Evolutionary conservation across 1,140 invertebrate genomes (phyloP).

Genomic region (Gryllus bimaculatus): DNA sequence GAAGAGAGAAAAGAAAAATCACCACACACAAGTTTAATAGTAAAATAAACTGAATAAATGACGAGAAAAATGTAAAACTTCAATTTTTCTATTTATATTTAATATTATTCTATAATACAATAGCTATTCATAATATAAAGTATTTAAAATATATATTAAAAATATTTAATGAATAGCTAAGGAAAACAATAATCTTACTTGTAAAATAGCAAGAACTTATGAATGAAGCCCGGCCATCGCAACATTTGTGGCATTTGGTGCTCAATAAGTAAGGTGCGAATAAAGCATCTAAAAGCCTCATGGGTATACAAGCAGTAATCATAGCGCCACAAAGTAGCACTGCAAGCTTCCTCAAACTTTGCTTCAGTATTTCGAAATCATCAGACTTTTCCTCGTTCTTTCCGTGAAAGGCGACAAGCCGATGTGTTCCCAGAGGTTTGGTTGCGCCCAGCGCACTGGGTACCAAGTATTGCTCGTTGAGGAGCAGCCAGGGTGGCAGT

Average conservation of each 20-base stretch:
- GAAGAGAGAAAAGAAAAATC: too few species aligned
- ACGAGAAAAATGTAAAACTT: too few species aligned
- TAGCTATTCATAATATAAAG: too few species aligned
- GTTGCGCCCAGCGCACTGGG: background rate
- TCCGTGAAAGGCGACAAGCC: slow-evolving; percentile 27
- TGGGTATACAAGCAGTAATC: slow-evolving; percentile 59
- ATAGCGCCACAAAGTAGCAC: slow-evolving; percentile 59
- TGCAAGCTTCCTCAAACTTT: slow-evolving; percentile 59
- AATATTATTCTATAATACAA: too few species aligned
- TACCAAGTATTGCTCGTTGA: background rate
- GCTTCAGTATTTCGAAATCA: slow-evolving; percentile 54
- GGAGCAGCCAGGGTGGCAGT: background rate
- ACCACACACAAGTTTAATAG: too few species aligned
- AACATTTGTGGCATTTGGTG: slow-evolving; percentile 88
- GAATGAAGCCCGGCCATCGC: slow-evolving; percentile 93
- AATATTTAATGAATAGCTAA: too few species aligned
- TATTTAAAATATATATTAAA: too few species aligned
- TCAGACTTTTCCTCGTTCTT: slow-evolving; percentile 57
- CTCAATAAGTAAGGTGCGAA: slow-evolving; percentile 83
- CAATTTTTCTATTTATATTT: too few species aligned
- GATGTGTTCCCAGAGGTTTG: background rate
- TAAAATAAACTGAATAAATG: too few species aligned
- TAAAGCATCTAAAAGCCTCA: slow-evolving; percentile 63
- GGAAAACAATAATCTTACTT: slow-evolving; percentile 46
- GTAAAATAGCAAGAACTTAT: slow-evolving; percentile 71